Evolutionary conservation across 2,113 vertebrate genomes (phyloP), one percentile per base, ranked within the genome.

Genomic region (Pluvianellus socialis): DNA sequence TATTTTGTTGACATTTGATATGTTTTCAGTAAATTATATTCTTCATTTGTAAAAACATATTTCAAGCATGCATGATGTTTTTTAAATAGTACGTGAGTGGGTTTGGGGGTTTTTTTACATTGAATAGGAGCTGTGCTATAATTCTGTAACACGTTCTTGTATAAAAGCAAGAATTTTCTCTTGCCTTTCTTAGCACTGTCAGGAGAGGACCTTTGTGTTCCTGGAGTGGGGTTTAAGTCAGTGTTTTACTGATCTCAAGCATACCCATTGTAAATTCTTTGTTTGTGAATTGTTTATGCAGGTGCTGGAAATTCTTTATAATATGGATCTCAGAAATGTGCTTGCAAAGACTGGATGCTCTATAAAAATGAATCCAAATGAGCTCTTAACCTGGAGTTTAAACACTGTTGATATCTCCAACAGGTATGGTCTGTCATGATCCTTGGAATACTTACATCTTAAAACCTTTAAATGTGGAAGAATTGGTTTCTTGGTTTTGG

Each of bases 291-390:
- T 86, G 16, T 84, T 4, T 83, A 32, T 93, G 63, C 94, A 99
- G 99, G 98, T 99, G 68, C 97, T 99, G 91, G 98, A 98, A 84
- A 97, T 98, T 96, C 97, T 99, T 83, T 97, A 98, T 72, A 93
- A 88, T 81, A 94, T 99, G 95, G 97, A 98, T 92, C 94, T 98
- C 81, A 94, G 90, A 49, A 92, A 94, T 14, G 91, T 98, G 72
- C 97, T 99, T 91, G 95, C 86, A 19, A 98, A 98, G 97, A 96
- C 92, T 26, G 98, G 98, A 65, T 71, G 67, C 16, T 87, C 38
- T 47, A 75, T 95, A 55, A 94, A 95, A 82, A 97, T 99, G 90
- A 98, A 97, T 92, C 96, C 98, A 76, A 92, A 94, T 63, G 98
- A 98, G 63, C 98, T 99, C 90, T 97, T 99, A 96, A 94, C 76